Conservation (phyloP, 2,888 invertebrate genomes). For the Patella caerulea region DNA sequence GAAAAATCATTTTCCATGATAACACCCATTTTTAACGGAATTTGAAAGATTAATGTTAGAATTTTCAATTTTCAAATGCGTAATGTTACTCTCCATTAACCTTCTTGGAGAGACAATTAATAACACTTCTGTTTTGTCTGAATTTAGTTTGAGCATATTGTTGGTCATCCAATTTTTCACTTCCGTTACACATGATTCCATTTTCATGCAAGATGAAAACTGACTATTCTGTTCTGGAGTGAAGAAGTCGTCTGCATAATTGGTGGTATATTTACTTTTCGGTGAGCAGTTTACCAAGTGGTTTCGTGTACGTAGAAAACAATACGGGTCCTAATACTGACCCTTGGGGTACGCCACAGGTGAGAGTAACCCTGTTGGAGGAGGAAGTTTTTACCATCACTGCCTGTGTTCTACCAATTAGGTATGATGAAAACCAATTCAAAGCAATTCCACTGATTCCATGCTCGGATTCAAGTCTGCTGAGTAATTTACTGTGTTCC, state of each 20-base stretch:
- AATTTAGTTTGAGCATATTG: slow-evolving; percentile 29
- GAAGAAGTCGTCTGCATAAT: slow-evolving; percentile 35
- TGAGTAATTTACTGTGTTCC: slow-evolving; percentile 29
- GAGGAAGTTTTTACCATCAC: slow-evolving; percentile 20
- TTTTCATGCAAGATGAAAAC: background rate
- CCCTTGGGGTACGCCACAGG: slow-evolving; percentile 1
- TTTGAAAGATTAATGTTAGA: no score
- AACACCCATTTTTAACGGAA: slow-evolving; percentile 25
- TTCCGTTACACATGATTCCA: slow-evolving; percentile 16
- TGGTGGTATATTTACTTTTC: slow-evolving; percentile 32
- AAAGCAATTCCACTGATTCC: slow-evolving; percentile 27
- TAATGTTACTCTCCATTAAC: background rate
- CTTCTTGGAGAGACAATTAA: background rate
- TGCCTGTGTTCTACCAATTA: slow-evolving; percentile 25
- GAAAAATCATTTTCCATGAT: slow-evolving; percentile 17
- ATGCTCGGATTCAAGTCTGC: slow-evolving; percentile 17
- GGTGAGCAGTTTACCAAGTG: slow-evolving; percentile 31
- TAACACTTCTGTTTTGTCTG: slow-evolving; percentile 25
- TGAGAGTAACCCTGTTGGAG: background rate
- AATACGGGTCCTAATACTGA: slow-evolving; percentile 27
- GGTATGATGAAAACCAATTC: slow-evolving; percentile 32
- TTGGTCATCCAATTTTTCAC: slow-evolving; percentile 25
- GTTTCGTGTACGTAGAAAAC: slow-evolving; percentile 25
- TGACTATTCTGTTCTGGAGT: background rate
- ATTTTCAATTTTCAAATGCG: background rate